Conservation (phyloP, 2,113 vertebrate species). For the Bucco capensis region DNA sequence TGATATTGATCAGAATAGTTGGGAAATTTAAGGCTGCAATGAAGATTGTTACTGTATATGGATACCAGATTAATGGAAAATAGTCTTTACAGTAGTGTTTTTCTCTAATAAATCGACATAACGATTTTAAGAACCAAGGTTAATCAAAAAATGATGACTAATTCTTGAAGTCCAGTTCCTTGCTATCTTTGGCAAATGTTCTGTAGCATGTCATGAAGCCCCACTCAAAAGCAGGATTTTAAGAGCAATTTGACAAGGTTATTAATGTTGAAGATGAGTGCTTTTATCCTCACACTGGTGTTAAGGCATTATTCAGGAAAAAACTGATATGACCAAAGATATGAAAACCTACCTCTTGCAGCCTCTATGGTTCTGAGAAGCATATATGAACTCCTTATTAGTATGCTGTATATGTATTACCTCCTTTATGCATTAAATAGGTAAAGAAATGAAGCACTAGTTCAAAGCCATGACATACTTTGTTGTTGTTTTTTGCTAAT, state of each 20-base stretch:
- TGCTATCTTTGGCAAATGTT: neutral
- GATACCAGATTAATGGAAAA: neutral
- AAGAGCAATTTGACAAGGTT: neutral
- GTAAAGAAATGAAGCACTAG: neutral
- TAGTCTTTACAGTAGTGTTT: neutral
- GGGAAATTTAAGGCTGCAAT: neutral
- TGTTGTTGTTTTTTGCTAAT: neutral
- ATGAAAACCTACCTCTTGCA: neutral
- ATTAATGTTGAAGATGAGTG: rapidly evolving
- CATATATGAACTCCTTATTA: neutral
- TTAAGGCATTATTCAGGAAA: neutral
- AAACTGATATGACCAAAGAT: neutral
- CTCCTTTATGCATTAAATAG: neutral
- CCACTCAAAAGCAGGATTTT: neutral
- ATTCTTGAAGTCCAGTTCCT: neutral
- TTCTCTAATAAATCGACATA: neutral
- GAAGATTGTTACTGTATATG: neutral
- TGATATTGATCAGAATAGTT: neutral
- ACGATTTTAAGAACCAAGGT: neutral
- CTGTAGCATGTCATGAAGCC: neutral
- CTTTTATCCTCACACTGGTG: neutral
- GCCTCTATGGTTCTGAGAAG: neutral
- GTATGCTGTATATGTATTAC: neutral
- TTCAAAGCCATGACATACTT: neutral
- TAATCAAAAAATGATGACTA: neutral